Evolutionary conservation across 2,888 invertebrate genomes (phyloP).

Genomic region (Amblyjoppa fuscipennis): DNA sequence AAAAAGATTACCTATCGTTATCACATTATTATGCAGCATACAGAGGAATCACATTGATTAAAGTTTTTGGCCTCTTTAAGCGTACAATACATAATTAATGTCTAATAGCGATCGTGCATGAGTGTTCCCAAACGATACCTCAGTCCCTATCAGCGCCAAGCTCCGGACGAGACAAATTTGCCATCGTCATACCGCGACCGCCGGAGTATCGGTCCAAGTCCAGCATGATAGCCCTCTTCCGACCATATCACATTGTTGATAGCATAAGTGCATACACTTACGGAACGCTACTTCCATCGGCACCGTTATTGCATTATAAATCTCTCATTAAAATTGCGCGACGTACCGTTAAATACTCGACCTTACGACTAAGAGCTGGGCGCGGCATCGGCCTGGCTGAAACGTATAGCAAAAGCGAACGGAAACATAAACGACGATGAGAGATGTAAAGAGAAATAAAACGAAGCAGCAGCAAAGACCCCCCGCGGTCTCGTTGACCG

Average conservation of each 20-base stretch:
- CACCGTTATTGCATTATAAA: slow-evolving; percentile 64
- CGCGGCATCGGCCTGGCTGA: slow-evolving; percentile 53
- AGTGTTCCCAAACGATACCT: slow-evolving; percentile 1
- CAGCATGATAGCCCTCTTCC: background rate
- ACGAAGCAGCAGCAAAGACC: slow-evolving; percentile 52
- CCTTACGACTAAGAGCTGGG: slow-evolving; percentile 68
- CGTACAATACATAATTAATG: slow-evolving; percentile 29
- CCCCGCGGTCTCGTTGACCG: slow-evolving; percentile 68
- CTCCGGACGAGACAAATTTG: slow-evolving; percentile 19
- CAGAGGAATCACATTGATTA: slow-evolving; percentile 17
- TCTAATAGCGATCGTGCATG: slow-evolving; percentile 14
- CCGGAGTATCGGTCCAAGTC: slow-evolving; percentile 5
- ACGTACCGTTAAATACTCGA: slow-evolving; percentile 67
- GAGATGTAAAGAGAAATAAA: slow-evolving; percentile 35
- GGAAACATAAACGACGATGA: slow-evolving; percentile 64
- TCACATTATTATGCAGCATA: no score
- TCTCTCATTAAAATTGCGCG: slow-evolving; percentile 66
- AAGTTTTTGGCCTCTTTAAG: slow-evolving; percentile 1
- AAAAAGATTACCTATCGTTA: no score
- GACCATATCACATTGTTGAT: slow-evolving; percentile 30
- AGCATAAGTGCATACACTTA: slow-evolving; percentile 7
- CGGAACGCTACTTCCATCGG: slow-evolving; percentile 31
- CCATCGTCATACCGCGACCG: slow-evolving; percentile 20
- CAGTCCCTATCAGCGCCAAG: slow-evolving; percentile 19
- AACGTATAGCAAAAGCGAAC: slow-evolving; percentile 50